Evolutionary conservation across 2,888 invertebrate genomes (phyloP).

Genomic region (Hydropsyche betteni): DNA sequence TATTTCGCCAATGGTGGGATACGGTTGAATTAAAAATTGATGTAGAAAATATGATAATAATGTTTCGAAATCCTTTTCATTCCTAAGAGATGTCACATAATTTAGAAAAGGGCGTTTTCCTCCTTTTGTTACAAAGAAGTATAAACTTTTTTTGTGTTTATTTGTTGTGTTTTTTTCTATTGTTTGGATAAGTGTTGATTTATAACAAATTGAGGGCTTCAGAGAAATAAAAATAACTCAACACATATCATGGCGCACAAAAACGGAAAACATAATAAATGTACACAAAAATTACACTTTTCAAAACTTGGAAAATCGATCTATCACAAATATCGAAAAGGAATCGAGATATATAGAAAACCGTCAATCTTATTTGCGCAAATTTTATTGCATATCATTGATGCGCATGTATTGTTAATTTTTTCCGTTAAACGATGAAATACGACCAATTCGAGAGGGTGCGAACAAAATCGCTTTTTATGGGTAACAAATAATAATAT

Average conservation of each 20-base stretch:
- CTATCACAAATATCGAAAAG: background rate
- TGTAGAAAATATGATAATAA: slow-evolving; percentile 49
- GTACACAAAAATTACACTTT: too few species aligned
- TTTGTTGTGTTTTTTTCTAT: slow-evolving; percentile 28
- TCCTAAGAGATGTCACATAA: slow-evolving; percentile 23
- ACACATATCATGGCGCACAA: background rate
- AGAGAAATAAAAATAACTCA: slow-evolving; percentile 25
- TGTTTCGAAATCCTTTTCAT: slow-evolving; percentile 38
- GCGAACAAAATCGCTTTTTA: slow-evolving; percentile 45
- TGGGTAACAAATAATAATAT: slow-evolving; percentile 51
- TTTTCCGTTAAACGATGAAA: slow-evolving; percentile 28
- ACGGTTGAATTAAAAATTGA: slow-evolving; percentile 36
- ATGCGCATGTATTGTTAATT: slow-evolving; percentile 14
- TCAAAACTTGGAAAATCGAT: too few species aligned
- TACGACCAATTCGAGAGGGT: slow-evolving; percentile 38
- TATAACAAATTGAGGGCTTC: slow-evolving; percentile 19
- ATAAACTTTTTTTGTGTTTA: slow-evolving; percentile 9
- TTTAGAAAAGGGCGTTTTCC: slow-evolving; percentile 25
- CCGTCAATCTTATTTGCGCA: background rate
- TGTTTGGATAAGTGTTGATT: slow-evolving; percentile 48
- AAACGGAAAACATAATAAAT: background rate
- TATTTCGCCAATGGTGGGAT: slow-evolving; percentile 14
- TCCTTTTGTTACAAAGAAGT: slow-evolving; percentile 8
- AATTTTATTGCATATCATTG: slow-evolving; percentile 23
- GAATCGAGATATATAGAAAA: background rate